Evolutionary conservation across 2,888 invertebrate genomes (phyloP).

Genomic region (Ernsta delagoae): DNA sequence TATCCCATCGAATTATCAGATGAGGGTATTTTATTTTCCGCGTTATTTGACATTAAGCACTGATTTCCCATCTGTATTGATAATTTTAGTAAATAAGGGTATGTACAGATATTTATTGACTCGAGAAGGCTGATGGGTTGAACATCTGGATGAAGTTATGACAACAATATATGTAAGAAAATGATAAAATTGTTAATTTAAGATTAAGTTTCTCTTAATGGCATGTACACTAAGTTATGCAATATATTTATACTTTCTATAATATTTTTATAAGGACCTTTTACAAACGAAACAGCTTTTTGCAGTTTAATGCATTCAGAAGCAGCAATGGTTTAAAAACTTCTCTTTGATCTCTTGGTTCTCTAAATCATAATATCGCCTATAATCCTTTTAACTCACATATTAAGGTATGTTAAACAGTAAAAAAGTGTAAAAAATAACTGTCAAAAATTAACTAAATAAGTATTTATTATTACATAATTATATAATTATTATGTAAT

Average conservation of each 20-base stretch:
- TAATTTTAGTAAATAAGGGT: slow-evolving; percentile 57
- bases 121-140: slow-evolving; percentile 60
- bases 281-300: slow-evolving; percentile 52
- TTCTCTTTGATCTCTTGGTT: slow-evolving; percentile 58
- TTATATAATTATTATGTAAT: neutral
- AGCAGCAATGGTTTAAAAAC: slow-evolving; percentile 50
- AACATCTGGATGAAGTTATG: slow-evolving; percentile 54
- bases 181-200: slow-evolving; percentile 61
- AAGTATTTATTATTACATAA: slow-evolving; percentile 10
- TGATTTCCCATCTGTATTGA: slow-evolving; percentile 46
- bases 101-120: slow-evolving; percentile 80
- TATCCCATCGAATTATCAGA: neutral
- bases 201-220: slow-evolving; percentile 63
- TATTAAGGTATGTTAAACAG: slow-evolving; percentile 36
- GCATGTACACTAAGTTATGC: slow-evolving; percentile 69
- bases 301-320: slow-evolving; percentile 45
- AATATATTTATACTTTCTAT: slow-evolving; percentile 69
- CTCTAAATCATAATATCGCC: slow-evolving; percentile 43
- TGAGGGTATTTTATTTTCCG: slow-evolving; percentile 12
- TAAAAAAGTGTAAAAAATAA: slow-evolving; percentile 32
- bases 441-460: slow-evolving; percentile 51
- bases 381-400: slow-evolving; percentile 44
- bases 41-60: slow-evolving; percentile 40
- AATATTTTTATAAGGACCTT: slow-evolving; percentile 67
- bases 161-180: slow-evolving; percentile 23